Percentiles rank a stretch among this genome's conserved stretches.
Conservation (phyloP, 2,797 vertebrate species). For the Knipowitschia caucasica region DNA sequence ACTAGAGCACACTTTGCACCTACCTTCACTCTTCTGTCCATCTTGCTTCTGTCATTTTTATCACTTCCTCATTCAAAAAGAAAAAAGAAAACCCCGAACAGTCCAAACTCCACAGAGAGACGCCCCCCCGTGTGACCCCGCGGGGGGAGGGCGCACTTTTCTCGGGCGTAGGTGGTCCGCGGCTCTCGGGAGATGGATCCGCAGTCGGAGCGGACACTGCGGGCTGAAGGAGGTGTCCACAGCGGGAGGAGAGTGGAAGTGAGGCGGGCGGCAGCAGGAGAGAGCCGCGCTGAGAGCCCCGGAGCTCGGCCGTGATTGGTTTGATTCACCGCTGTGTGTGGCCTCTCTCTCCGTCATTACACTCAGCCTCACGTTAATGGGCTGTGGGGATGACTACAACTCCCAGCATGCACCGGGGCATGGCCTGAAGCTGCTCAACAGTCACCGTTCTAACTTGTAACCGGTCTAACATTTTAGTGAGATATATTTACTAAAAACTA, state of each 20-base stretch:
- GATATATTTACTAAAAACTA: too few relatives aligned
- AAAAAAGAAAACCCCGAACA: too few relatives aligned
- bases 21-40: constrained; percentile 3
- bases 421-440: not conserved
- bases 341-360: constrained; percentile 3
- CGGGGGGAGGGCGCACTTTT: constrained; percentile 2
- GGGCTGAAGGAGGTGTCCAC: not conserved
- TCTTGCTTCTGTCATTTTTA: too few relatives aligned
- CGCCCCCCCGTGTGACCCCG: not conserved
- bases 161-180: not conserved
- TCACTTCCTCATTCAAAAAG: too few relatives aligned
- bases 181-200: not conserved
- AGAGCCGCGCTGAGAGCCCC: constrained; percentile 3
- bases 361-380: not conserved
- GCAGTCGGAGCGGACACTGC: not conserved
- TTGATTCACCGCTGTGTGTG: not conserved
- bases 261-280: not conserved
- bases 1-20: constrained; percentile 7
- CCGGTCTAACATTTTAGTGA: too few relatives aligned
- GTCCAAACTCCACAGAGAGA: not conserved
- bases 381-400: not conserved
- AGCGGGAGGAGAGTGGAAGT: constrained; percentile 4
- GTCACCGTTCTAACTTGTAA: too few relatives aligned
- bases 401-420: constrained; percentile 2
- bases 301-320: constrained; percentile 2